phyloP scores from a whole-genome alignment of 2,888 invertebrate species.

The Glyphotaelius pellucidus region DNA sequence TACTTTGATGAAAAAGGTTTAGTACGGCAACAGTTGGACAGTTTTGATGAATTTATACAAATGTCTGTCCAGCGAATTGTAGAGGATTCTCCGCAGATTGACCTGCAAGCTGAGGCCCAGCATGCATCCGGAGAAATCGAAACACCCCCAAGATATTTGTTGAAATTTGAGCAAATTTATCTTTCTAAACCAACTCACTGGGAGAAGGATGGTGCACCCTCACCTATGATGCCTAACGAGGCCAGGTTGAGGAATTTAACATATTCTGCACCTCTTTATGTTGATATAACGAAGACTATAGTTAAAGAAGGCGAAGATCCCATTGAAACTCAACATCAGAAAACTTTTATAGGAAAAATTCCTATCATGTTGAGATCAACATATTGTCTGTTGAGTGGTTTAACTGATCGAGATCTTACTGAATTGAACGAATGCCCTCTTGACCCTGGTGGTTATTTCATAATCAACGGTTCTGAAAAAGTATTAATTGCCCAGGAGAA shows the following conservation, averaged over 20 bases:
- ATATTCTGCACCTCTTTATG: constrained; percentile 98
- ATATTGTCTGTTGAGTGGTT: constrained; percentile 95
- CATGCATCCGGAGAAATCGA: constrained; percentile 96
- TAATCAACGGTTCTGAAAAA: constrained; percentile 99
- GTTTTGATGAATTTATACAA: constrained; percentile 99
- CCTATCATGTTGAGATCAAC: constrained; percentile 99
- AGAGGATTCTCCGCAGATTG: constrained; percentile 99
- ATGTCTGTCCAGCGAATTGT: constrained; percentile 99
- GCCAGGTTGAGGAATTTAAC: constrained; percentile 97
- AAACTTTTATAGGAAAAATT: constrained; percentile 91
- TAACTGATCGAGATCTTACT: constrained; percentile 98
- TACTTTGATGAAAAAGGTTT: constrained; percentile 99
- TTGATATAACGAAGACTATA: constrained; percentile 98
- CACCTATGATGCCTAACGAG: constrained; percentile 99
- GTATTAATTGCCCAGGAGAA: constrained; percentile 99
- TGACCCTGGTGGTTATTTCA: constrained; percentile 99
- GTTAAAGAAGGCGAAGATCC: constrained; percentile 94
- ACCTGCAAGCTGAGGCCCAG: constrained; percentile 98
- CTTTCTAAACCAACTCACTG: constrained; percentile 99
- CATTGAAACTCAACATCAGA: constrained; percentile 88
- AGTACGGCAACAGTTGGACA: constrained; percentile 98
- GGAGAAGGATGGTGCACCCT: constrained; percentile 99
- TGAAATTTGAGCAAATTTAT: constrained; percentile 99
- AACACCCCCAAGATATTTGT: constrained; percentile 91
- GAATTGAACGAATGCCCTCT: constrained; percentile 99